Evolutionary conservation across 2,113 vertebrate species (phyloP).

Genomic region (Pseudopodoces humilis): DNA sequence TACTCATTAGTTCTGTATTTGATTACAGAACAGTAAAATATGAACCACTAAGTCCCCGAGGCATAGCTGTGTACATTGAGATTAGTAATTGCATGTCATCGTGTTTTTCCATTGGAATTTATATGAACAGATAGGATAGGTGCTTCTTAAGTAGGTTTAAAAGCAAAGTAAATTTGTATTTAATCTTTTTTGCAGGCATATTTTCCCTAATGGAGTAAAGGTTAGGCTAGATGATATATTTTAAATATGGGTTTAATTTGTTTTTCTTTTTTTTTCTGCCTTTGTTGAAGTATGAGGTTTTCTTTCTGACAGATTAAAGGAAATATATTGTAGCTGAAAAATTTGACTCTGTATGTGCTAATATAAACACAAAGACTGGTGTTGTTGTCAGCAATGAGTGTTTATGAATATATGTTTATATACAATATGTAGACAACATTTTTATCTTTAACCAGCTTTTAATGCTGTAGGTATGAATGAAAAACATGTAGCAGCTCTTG

Average conservation of each 20-base stretch:
- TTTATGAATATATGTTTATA: conserved; percentile 42
- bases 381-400: conserved; percentile 17
- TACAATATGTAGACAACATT: conserved; percentile 35
- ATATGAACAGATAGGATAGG: conserved; percentile 81
- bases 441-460: conserved; percentile 57
- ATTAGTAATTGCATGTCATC: conserved; percentile 97
- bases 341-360: conserved; percentile 9
- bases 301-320: conserved; percentile 51
- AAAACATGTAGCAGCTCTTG: conserved; percentile 54
- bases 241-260: conserved; percentile 76
- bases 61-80: conserved; percentile 88
- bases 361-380: conserved; percentile 20
- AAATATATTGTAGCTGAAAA: conserved; percentile 54
- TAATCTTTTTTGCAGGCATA: conserved; percentile 77
- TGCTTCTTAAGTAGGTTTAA: conserved; percentile 81
- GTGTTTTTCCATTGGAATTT: conserved; percentile 86
- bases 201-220: conserved; percentile 80
- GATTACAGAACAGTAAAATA: conserved; percentile 93
- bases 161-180: conserved; percentile 84
- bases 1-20: conserved; percentile 93
- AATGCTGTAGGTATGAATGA: conserved; percentile 27
- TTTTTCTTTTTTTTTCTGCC: conserved; percentile 40
- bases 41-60: conserved; percentile 88
- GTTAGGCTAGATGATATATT: conserved; percentile 76
- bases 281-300: conserved; percentile 64